Conservation (phyloP, 1,140 invertebrate species). For the Pygmarrhopalites habei region DNA sequence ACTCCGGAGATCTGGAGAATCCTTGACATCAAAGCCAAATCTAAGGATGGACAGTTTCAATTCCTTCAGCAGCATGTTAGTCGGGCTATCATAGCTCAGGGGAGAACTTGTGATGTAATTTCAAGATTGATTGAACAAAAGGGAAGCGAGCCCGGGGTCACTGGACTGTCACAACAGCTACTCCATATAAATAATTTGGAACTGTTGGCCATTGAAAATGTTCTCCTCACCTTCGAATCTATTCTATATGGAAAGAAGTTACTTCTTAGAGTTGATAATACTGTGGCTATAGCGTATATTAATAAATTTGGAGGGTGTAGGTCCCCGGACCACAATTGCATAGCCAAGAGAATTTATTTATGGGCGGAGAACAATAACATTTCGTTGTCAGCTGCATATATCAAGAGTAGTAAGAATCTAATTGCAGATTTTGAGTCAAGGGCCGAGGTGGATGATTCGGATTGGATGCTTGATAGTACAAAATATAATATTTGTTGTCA, state of each 20-base stretch:
- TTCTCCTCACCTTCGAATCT: neutral
- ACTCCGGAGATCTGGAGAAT: too few species aligned
- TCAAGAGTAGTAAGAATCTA: neutral
- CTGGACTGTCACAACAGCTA: neutral
- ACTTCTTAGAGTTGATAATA: conserved; percentile 10
- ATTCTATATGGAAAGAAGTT: neutral
- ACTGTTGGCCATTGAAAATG: conserved; percentile 9
- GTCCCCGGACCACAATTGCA: neutral
- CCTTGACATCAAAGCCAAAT: too few species aligned
- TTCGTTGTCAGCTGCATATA: conserved; percentile 10
- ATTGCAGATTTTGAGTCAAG: conserved; percentile 16
- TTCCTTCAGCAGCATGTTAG: too few species aligned
- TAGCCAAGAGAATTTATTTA: conserved; percentile 17
- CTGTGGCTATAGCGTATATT: conserved; percentile 14
- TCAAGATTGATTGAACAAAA: too few species aligned
- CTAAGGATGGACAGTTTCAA: too few species aligned
- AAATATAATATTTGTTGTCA: conserved; percentile 2
- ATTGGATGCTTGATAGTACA: neutral
- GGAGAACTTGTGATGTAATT: too few species aligned
- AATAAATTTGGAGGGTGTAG: conserved; percentile 13
- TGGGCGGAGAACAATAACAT: conserved; percentile 7
- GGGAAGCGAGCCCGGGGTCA: neutral
- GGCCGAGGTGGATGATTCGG: neutral
- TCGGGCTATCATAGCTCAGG: too few species aligned
- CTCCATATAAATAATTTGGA: conserved; percentile 20